Base-by-base conservation (phyloP, 2,797 vertebrate species). In the Neostethus bicornis region DNA sequence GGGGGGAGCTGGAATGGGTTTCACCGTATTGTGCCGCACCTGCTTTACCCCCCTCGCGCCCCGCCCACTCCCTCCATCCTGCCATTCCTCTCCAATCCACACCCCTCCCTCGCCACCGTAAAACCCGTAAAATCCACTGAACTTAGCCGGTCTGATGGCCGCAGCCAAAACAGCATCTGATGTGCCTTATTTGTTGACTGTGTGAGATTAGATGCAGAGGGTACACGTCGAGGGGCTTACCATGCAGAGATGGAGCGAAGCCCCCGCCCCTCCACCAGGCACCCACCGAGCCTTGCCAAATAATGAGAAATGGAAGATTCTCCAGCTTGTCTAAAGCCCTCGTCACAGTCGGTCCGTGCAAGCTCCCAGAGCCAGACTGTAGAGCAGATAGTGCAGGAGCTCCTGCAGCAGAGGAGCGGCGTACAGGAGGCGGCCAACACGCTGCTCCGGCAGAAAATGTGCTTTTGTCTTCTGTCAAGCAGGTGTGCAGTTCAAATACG, bases 91-190 rank as follows among this genome's bases (percentile, higher is more conserved):
- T 52, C 61, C 41, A n/a, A n/a, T n/a, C n/a, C n/a, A n/a, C 75
- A 5, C 41, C 38, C 11, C 61, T 38, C 73, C 56, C 69, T 64
- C 51, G 21, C 56, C n/a, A 5, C 67, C 46, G 52, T 75, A 90
- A 91, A 90, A 87, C 85, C 84, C 69, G 31, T 51, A 54, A 90
- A 90, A 92, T 91, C 91, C 91, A 86, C 87, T 87, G 86, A 90
- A 88, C 87, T 91, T 87, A 89, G 84, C 80, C 67, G 73, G 81
- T 80, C 70, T 72, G 82, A 76, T 63, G 81, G 80, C 79, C 57
- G 51, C 48, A 87, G 90, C 91, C 90, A 92, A 92, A 89, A 91
- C 88, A 90, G 90, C 91, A 92, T 92, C 90, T 92, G 90, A 92
- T 87, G 86, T 66, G 89, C 88, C 91, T 92, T 91, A 90, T 90